These are phyloP conservation scores for Drosophila austrosaltans DNA, from an alignment of 2,888 invertebrate species.

Conservation along the genomic window DNA sequence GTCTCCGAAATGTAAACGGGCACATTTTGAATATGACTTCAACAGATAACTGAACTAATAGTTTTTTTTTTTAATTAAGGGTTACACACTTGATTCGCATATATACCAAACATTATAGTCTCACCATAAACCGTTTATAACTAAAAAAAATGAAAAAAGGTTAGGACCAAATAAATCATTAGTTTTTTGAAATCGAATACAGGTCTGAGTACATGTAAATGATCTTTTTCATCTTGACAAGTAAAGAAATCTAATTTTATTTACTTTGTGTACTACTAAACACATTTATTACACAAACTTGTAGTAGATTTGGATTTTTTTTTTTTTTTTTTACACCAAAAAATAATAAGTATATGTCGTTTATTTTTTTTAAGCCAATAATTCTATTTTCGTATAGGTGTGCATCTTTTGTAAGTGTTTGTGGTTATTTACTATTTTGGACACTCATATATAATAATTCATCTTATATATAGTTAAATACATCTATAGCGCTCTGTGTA, in stretches of 20 bases:
- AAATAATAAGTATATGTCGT: neutral
- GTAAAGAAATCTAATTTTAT: neutral
- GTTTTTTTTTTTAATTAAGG: too few species aligned
- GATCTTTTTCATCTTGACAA: neutral
- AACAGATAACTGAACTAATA: too few species aligned
- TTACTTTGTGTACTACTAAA: neutral
- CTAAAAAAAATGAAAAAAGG: too few species aligned
- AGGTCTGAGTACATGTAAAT: neutral
- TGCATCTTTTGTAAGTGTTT: neutral
- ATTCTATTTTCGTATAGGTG: neutral
- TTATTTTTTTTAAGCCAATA: slow-evolving; percentile 3
- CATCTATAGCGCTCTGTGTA: slow-evolving; percentile 13
- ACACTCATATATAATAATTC: slow-evolving; percentile 10
- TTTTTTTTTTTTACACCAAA: neutral
- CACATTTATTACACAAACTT: slow-evolving; percentile 19
- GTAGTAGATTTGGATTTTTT: slow-evolving; percentile 4
- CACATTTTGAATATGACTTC: too few species aligned
- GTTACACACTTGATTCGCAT: too few species aligned
- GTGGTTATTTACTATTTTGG: slow-evolving; percentile 10
- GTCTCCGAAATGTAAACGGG: too few species aligned
- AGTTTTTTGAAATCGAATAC: too few species aligned
- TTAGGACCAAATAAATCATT: too few species aligned
- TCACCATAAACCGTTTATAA: too few species aligned
- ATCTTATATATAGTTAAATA: slow-evolving; percentile 16
- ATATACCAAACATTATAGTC: too few species aligned